Conservation (phyloP, 2,797 vertebrate genomes). For the Mus minutoides region DNA sequence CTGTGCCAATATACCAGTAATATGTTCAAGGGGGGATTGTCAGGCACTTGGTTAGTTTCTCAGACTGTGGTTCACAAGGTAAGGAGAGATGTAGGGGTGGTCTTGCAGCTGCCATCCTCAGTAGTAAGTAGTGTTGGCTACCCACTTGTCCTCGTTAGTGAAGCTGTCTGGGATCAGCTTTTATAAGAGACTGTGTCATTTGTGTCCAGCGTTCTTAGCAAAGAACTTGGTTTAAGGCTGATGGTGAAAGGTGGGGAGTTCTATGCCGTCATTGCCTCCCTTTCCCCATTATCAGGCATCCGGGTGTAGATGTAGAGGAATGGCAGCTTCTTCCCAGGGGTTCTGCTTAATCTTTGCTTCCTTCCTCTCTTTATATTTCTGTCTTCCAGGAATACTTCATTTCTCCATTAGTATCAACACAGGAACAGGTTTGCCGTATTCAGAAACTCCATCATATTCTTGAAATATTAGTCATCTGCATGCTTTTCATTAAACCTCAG, state of each 20-base stretch:
- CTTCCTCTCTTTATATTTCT: constrained; percentile 4
- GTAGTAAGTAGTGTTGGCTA: not conserved
- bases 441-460: constrained; percentile 97
- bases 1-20: not conserved
- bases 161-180: not conserved
- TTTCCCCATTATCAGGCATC: not conserved
- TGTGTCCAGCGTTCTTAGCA: not conserved
- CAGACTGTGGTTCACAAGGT: not conserved
- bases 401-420: constrained; percentile 91
- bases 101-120: not conserved
- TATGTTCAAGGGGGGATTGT: not conserved
- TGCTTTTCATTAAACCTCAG: constrained; percentile 92
- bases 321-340: not conserved
- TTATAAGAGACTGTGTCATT: not conserved
- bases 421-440: constrained; percentile 93
- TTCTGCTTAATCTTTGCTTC: not conserved
- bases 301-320: not conserved
- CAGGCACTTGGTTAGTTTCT: not conserved
- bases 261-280: not conserved
- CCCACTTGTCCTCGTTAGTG: not conserved
- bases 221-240: not conserved
- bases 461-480: constrained; percentile 94
- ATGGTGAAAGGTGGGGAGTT: not conserved
- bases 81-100: not conserved
- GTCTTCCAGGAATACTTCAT: constrained; percentile 92